Conservation (phyloP, 2,797 vertebrate species). For the Enoplosus armatus region DNA sequence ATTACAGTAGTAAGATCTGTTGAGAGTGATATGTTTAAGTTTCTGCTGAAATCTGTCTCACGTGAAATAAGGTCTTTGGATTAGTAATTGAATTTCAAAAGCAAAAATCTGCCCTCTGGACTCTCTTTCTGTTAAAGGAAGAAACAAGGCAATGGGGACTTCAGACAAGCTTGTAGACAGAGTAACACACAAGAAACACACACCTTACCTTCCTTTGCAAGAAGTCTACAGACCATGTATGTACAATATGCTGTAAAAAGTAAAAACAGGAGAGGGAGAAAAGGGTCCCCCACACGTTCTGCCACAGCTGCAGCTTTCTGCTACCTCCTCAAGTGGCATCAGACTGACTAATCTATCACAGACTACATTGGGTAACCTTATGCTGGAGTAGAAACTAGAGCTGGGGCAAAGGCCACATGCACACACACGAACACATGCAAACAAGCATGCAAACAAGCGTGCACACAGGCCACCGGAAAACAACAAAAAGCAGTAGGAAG, state of each 20-base stretch:
- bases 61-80: neutral
- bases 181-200: constrained; percentile 23
- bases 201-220: constrained; percentile 62
- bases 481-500: constrained; percentile 10
- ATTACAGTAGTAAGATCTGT: neutral
- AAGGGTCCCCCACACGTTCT: constrained; percentile 14
- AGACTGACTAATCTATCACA: constrained; percentile 77
- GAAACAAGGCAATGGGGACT: neutral
- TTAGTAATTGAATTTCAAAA: neutral
- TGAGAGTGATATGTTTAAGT: neutral
- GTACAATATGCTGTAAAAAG: neutral
- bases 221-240: constrained; percentile 15
- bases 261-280: constrained; percentile 15
- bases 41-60: neutral
- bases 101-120: neutral
- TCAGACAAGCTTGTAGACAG: constrained; percentile 9
- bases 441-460: constrained; percentile 37
- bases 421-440: constrained; percentile 43
- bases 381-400: constrained; percentile 83
- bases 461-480: constrained; percentile 6
- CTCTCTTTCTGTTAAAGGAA: neutral
- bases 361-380: constrained; percentile 82
- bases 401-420: constrained; percentile 67
- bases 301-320: constrained; percentile 37
- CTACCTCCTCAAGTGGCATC: constrained; percentile 66